Evolutionary conservation across 2,113 vertebrate genomes (phyloP), one percentile per base, ranked within the genome.

Genomic region (Centropus unirufus): DNA sequence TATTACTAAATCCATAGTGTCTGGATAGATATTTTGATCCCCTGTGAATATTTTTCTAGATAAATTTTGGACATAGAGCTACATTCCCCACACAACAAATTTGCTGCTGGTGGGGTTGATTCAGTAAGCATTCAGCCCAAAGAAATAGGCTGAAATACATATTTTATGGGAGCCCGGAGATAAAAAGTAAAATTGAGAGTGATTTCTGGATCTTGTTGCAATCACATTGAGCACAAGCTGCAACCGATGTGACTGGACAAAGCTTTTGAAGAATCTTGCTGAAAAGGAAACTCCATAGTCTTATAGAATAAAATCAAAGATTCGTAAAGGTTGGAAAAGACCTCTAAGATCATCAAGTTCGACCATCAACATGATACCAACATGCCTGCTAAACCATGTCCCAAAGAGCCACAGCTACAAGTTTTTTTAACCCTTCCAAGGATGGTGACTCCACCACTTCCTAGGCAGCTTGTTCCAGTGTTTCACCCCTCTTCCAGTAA

Each of bases 31-130:
- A 47, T 44, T 36, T 24, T 24, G 26, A 24, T 8, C 14, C 6
- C 3, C 11, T 44, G 4, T 12, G 26, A 10, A 6, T 34, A 12
- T 12, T 46, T 46, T 69, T 39, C 27, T 55, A 19, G 21, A 11
- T 10, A 6, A 2, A 1, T 2, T 40, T 69, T 67, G 29, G 1
- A 26, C 5, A 0, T 0, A 22, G 34, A 57, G 42, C 8, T 5
- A 2, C 14, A 3, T 29, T n/a, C 11, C 13, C 5, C 20, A 5
- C 21, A 8, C 5, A 5, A 11, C 6, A 10, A 20, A 1, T 24
- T 61, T 34, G 10, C 40, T 24, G 3, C 49, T 3, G 29, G 22
- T 18, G 52, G 24, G 14, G 8, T 40, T 42, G 14, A 24, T 78
- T 52, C 34, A 2, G 5, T 22, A 12, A 39, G 20, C 7, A 1